These are phyloP conservation scores for Drosophila pallidifrons DNA, from an alignment of 1,140 invertebrate species.

Conservation along the genomic window DNA sequence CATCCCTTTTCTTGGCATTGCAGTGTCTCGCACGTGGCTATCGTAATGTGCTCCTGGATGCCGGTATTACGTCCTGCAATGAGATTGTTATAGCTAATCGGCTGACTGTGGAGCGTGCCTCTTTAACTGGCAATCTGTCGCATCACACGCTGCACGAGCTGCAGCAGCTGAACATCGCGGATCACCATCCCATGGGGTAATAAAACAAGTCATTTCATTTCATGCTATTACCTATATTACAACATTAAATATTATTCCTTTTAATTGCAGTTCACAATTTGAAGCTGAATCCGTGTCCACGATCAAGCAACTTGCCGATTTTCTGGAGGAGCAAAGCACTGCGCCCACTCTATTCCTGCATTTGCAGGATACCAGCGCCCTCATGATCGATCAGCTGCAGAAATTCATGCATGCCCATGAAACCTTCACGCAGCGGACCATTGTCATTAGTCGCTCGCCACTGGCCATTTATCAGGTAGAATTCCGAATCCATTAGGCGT, in stretches of 20 bases:
- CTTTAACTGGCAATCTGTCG: slow-evolving; percentile 46
- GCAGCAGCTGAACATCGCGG: slow-evolving; percentile 74
- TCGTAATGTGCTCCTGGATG: slow-evolving; percentile 78
- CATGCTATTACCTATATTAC: too few species aligned
- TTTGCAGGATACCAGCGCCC: slow-evolving; percentile 73
- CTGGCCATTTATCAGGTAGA: slow-evolving; percentile 77
- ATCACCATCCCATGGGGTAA: slow-evolving; percentile 83
- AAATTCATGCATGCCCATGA: slow-evolving; percentile 65
- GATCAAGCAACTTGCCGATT: slow-evolving; percentile 64
- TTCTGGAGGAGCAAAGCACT: slow-evolving; percentile 63
- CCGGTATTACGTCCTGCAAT: slow-evolving; percentile 74
- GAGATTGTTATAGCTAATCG: slow-evolving; percentile 81
- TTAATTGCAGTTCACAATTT: slow-evolving; percentile 67
- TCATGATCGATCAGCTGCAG: slow-evolving; percentile 74
- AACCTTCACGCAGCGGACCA: slow-evolving; percentile 67
- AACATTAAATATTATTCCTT: not conserved
- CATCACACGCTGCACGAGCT: slow-evolving; percentile 70
- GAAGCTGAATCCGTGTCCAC: slow-evolving; percentile 73
- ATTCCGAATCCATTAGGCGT: not conserved
- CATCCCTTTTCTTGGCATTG: slow-evolving; percentile 38
- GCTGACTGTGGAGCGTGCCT: slow-evolving; percentile 63
- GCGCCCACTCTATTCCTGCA: slow-evolving; percentile 70
- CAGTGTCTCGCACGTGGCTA: slow-evolving; percentile 82
- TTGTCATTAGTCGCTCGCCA: slow-evolving; percentile 79
- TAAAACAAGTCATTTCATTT: not conserved